Conservation (phyloP, 2,888 invertebrate genomes). For the Agriopis aurantiaria region DNA sequence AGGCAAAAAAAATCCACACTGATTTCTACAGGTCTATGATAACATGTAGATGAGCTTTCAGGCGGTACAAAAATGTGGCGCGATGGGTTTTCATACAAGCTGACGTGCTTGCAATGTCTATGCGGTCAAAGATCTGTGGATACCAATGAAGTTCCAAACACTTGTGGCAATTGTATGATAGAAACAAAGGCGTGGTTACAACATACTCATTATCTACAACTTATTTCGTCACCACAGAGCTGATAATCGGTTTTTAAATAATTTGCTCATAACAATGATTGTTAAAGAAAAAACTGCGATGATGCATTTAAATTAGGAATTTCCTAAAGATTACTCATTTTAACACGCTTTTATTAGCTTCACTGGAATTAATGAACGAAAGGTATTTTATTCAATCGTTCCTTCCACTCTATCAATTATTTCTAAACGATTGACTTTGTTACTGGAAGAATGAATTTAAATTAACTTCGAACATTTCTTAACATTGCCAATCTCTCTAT, state of each 20-base stretch:
- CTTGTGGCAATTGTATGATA: background rate
- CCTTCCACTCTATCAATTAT: slow-evolving; percentile 23
- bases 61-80: no score
- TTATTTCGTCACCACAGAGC: background rate
- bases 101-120: no score
- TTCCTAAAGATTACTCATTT: no score
- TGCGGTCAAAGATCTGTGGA: no score
- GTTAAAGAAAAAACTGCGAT: background rate
- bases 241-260: background rate
- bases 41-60: no score
- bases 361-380: slow-evolving; percentile 8
- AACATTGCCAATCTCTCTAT: background rate
- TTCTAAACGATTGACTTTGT: slow-evolving; percentile 15
- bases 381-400: slow-evolving; percentile 11
- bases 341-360: no score
- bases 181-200: background rate
- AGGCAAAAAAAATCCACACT: no score
- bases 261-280: background rate
- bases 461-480: background rate
- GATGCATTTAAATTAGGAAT: background rate
- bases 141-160: background rate
- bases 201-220: background rate
- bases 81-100: no score
- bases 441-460: slow-evolving; percentile 14
- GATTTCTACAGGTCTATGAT: no score